Base-by-base conservation (phyloP, 1,140 invertebrate genomes). In the Micrasema longulum region DNA sequence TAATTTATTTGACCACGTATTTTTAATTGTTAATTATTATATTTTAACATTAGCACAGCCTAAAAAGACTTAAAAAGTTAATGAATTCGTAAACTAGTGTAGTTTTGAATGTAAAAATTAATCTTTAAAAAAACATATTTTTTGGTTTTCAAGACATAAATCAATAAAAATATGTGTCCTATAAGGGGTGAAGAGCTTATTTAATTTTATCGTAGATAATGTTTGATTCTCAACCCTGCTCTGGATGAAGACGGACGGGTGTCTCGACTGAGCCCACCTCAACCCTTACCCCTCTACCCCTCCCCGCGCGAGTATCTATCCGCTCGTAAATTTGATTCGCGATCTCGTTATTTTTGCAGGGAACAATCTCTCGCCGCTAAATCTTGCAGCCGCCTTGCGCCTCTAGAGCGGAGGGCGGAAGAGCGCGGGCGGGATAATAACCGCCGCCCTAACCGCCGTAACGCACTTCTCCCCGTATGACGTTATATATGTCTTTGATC, bases 281-380 rank as follows among this genome's bases (percentile, higher is more conserved):
- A 14, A n/a, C 43, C 43, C n/a, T 45, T 14, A 9, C 12, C n/a
- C 22, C 53, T 22, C 36, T 23, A 18, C 14, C 57, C 57, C 6
- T 38, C 36, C 36, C 11, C 57, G 18, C 38, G 57, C n/a, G 36
- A 22, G 41, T 23, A 35, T 38, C 23, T 57, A 65, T 41, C 36
- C 48, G 50, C 45, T 65, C 69, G 69, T 75, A 71, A 75, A 75
- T 75, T 71, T 53, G 63, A 63, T 69, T 71, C 69, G 64, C 64
- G 69, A 67, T 71, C 73, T 75, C 73, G 73, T 75, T 75, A 75
- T 68, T 75, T 75, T 75, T 75, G 69, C 73, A 75, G 55, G 26
- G 69, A 71, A 75, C 73, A 75, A 75, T 75, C 66, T 69, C 65
- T 47, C 38, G 18, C 23, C 48, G 50, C 72, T 73, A 69, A 69